A percentile compares a stretch with the other conserved stretches of the same genome.
phyloP scores from a whole-genome alignment of 1,140 invertebrate species.

The Meloidogyne floridensis region DNA sequence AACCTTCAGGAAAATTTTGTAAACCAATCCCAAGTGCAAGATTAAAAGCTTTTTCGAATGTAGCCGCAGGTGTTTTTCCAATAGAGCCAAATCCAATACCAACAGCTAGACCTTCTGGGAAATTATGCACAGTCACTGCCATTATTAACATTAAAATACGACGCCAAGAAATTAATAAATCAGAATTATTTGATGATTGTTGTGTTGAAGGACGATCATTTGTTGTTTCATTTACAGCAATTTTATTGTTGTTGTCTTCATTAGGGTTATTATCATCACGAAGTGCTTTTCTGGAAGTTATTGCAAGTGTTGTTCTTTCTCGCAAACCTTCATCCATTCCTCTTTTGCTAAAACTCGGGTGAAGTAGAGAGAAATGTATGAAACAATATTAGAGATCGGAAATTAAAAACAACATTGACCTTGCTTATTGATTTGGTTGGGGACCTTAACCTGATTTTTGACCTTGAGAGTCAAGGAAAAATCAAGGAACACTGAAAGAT shows the following conservation, averaged over 20 bases:
- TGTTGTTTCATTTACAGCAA: neutral
- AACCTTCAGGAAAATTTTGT: conserved; percentile 97
- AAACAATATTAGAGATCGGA: neutral
- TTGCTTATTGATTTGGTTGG: too few relatives aligned
- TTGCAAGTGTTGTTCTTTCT: neutral
- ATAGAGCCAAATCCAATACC: conserved; percentile 94
- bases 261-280: neutral
- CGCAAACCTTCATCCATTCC: conserved; percentile 1
- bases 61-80: conserved; percentile 75
- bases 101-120: conserved; percentile 86
- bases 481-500: too few relatives aligned
- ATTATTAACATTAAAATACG: conserved; percentile 86
- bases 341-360: neutral
- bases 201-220: neutral
- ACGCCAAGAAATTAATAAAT: conserved; percentile 37
- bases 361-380: neutral
- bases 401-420: too few relatives aligned
- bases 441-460: too few relatives aligned
- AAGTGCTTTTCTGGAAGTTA: conserved; percentile 4
- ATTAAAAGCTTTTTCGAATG: conserved; percentile 86
- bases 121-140: conserved; percentile 85
- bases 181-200: conserved; percentile 4
- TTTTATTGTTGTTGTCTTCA: neutral
- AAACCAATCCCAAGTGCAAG: conserved; percentile 83
- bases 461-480: too few relatives aligned